These are phyloP conservation scores for Pentalonia nigronervosa DNA, from an alignment of 1,140 invertebrate genomes.

Conservation along the genomic window DNA sequence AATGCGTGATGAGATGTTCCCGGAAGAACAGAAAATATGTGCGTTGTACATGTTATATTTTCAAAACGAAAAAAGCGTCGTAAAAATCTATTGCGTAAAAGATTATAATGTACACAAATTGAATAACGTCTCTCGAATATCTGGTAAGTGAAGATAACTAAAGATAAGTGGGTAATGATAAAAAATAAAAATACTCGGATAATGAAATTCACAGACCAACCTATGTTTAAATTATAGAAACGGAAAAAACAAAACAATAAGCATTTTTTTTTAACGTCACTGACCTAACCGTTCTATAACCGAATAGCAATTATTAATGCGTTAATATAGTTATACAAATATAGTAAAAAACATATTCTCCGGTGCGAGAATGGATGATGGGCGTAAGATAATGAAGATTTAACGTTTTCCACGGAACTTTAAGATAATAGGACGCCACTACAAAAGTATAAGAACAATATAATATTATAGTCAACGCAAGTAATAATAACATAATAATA, in stretches of 20 bases:
- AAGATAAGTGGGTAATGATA: not conserved
- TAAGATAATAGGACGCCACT: not conserved
- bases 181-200: not conserved
- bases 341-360: not conserved
- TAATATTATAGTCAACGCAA: not conserved
- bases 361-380: not conserved
- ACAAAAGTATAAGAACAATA: not conserved
- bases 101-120: not conserved
- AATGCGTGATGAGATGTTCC: not conserved
- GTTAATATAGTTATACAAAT: not conserved
- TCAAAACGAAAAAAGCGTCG: not conserved
- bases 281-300: not conserved
- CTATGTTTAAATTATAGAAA: not conserved
- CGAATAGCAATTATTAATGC: not conserved
- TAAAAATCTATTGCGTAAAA: not conserved
- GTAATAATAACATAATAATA: not conserved
- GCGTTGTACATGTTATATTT: not conserved
- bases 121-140: not conserved
- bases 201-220: not conserved
- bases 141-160: not conserved
- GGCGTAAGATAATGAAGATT: not conserved
- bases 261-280: not conserved
- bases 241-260: not conserved
- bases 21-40: not conserved
- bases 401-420: not conserved